Evolutionary conservation across 37 sponge, comb jelly and placozoan genomes (phyloP), one percentile per base, ranked within the genome.

Genomic region (Bolinopsis microptera): DNA sequence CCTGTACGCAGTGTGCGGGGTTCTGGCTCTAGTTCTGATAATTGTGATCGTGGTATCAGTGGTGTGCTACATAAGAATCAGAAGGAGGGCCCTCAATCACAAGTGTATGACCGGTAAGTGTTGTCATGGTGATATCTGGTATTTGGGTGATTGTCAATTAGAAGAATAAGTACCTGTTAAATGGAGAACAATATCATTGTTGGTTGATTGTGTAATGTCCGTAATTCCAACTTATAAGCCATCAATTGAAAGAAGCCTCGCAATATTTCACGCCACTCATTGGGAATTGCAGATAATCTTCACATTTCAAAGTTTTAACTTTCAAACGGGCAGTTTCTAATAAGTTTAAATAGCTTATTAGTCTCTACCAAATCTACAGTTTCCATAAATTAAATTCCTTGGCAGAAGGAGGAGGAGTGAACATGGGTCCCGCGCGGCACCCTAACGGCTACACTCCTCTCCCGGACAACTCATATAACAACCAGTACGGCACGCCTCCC

Each of bases 401-500:
- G n/a, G n/a, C 80, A 77, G 80, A 77, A 1, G 32, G 36, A 1
- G 80, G 1, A 16, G 80, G 80, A 77, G 27, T 70, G 74, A 70
- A 70, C 74, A 77, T 77, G 80, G 61, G 61, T 5, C 5, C 13
- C 9, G 61, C 61, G 61, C 61, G 61, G 13, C 80, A 77, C 37
- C 80, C 80, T 77, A 86, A 86, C 61, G 90, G 90, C 5, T 86
- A 86, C 61, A 38, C 90, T n/a, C 90, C 90, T 18, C 48, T 86
- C 9, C 90, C 90, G 0, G 61, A 41, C 21, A 41, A 86, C 61
- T 34, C 36, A 28, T 41, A 24, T n/a, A 8, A 1, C 8, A 23
- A 40, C 16, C 61, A 39, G 61, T 86, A 86, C 90, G 39, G 18
- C 23, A 40, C 90, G 27, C 41, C 90, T 3, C 90, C 90, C 28